These are phyloP conservation scores for Hydrotaea cyrtoneurina DNA, from an alignment of 2,888 invertebrate genomes.

Conservation along the genomic window DNA sequence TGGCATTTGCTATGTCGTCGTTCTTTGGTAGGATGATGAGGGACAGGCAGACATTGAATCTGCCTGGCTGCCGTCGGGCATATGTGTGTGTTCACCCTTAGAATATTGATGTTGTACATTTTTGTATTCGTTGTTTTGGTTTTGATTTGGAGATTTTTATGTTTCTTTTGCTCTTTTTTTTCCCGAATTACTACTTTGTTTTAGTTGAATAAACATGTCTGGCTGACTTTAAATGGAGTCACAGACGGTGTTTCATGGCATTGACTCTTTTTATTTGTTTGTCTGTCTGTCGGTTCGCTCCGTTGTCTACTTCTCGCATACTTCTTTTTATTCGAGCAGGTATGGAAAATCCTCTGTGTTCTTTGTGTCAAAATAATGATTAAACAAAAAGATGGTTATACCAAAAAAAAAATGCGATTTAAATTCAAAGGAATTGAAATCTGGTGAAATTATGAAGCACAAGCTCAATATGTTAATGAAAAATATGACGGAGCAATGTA, in stretches of 20 bases:
- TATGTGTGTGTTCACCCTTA: constrained; percentile 49
- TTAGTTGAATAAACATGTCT: constrained; percentile 42
- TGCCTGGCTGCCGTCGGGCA: constrained; percentile 39
- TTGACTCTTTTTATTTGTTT: background rate
- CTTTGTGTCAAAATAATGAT: too few relatives aligned
- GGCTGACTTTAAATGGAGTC: constrained; percentile 46
- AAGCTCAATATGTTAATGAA: too few relatives aligned
- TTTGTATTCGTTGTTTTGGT: constrained; percentile 5
- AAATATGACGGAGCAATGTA: too few relatives aligned
- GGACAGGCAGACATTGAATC: constrained; percentile 47
- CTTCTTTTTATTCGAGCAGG: background rate
- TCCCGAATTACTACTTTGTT: constrained; percentile 23
- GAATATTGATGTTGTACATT: constrained; percentile 40
- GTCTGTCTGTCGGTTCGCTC: background rate
- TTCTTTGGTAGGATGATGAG: background rate
- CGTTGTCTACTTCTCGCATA: background rate
- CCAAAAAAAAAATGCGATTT: too few relatives aligned
- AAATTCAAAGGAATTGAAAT: too few relatives aligned
- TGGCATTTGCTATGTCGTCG: constrained; percentile 22
- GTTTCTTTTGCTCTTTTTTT: background rate
- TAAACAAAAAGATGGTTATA: too few relatives aligned
- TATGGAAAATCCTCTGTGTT: background rate
- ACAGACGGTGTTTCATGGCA: constrained; percentile 8
- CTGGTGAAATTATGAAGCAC: too few relatives aligned
- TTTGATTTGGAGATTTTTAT: background rate